Conservation (phyloP, 2,888 invertebrate species). For the Microplitis manilae region DNA sequence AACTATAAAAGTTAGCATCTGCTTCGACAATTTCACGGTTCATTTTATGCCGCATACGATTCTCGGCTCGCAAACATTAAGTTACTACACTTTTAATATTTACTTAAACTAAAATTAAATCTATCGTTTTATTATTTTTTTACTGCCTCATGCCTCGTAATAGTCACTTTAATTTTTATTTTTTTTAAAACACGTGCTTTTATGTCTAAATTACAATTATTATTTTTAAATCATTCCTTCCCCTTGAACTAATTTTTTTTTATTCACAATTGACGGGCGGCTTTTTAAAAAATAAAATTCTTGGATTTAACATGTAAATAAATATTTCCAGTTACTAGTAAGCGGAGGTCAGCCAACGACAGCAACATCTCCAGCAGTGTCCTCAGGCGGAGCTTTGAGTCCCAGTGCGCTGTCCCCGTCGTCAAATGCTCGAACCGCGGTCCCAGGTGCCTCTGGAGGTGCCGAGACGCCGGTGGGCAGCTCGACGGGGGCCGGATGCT, state of each 20-base stretch:
- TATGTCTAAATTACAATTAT: too few relatives aligned
- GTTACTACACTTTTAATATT: slow-evolving; percentile 14
- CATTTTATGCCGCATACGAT: slow-evolving; percentile 1
- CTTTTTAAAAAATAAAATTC: too few relatives aligned
- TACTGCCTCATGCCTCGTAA: slow-evolving; percentile 10
- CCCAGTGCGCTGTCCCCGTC: slow-evolving; percentile 80
- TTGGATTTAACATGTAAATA: too few relatives aligned
- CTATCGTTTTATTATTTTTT: slow-evolving; percentile 15
- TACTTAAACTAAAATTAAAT: neutral
- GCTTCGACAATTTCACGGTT: slow-evolving; percentile 16
- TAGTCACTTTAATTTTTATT: neutral
- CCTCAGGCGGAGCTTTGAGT: slow-evolving; percentile 83
- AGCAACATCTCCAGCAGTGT: slow-evolving; percentile 81
- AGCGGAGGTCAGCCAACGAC: slow-evolving; percentile 81
- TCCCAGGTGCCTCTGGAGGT: slow-evolving; percentile 59
- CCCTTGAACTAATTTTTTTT: too few relatives aligned
- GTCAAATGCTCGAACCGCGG: slow-evolving; percentile 67
- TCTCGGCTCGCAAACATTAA: slow-evolving; percentile 17
- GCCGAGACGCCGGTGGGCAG: slow-evolving; percentile 76
- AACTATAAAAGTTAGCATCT: slow-evolving; percentile 28
- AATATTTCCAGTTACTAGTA: slow-evolving; percentile 80
- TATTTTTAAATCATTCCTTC: too few relatives aligned
- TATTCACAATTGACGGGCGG: too few relatives aligned
- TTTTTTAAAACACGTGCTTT: too few relatives aligned
- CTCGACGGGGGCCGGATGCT: slow-evolving; percentile 75